Base-by-base conservation (phyloP, 1,140 invertebrate genomes). In the Drosophila ambigua region DNA sequence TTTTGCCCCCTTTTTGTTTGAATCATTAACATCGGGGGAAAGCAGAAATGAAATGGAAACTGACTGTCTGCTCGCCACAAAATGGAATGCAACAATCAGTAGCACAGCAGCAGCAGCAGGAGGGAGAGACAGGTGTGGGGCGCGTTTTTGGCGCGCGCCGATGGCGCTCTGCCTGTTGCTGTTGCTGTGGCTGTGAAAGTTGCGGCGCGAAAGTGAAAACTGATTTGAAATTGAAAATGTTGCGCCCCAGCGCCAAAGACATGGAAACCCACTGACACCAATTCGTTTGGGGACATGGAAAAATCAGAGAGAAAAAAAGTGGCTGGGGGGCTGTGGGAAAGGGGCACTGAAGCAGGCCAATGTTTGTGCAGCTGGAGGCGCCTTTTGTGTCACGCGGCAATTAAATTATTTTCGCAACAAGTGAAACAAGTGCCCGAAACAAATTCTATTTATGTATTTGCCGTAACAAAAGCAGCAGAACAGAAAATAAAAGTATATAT, bases 171-270 rank as follows among this genome's bases (percentile, higher is more conserved):
- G 23, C 39, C 39, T 35, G 13, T 28, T 53, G 20, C 41, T 5
- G 48, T 2, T 6, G 20, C 20, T 20, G n/a, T 15, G 11, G 20
- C 46, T 49, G 81, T 80, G 81, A 85, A 85, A 85, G 81, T 85
- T 77, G 48, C 43, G 8, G 60, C 50, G 80, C 67, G 80, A 84
- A 84, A 84, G 81, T 85, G 81, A 85, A 84, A 85, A 85, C 61
- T 48, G 31, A 50, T 66, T 68, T 68, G 31, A 54, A n/a, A 24
- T 62, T 74, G 81, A 73, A 84, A 80, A 80, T 72, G 72, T 59
- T 64, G 51, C 53, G 49, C 39, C 28, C 28, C 61, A 48, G 51
- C 69, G 59, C 48, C 50, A 51, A 41, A 60, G 67, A 48, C 76
- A 68, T 74, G 79, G 51, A 77, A 72, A 79, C 73, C 72, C 61